Evolutionary conservation across 2,888 invertebrate genomes (phyloP).

Genomic region (Agriopis leucophaearia): DNA sequence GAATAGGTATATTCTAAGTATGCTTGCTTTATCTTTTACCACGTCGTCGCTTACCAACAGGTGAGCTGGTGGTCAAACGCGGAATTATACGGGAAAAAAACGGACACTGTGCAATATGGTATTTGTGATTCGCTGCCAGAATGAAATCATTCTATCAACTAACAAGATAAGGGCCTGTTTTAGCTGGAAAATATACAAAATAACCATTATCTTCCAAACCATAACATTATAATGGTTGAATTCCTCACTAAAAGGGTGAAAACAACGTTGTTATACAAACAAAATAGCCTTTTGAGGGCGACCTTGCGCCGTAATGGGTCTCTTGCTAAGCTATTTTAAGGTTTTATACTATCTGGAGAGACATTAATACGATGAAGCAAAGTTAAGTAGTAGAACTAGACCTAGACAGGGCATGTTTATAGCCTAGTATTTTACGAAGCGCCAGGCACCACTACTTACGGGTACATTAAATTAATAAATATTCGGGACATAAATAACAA

Average conservation of each 20-base stretch:
- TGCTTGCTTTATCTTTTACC: no score
- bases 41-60: no score
- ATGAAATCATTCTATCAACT: no score
- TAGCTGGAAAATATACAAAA: neutral
- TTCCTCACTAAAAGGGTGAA: slow-evolving; percentile 23
- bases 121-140: no score
- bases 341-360: slow-evolving; percentile 20
- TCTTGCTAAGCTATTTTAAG: slow-evolving; percentile 18
- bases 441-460: no score
- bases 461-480: no score
- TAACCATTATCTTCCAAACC: slow-evolving; percentile 17
- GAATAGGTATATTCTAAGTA: no score
- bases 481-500: no score
- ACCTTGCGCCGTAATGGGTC: slow-evolving; percentile 6
- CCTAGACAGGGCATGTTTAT: neutral
- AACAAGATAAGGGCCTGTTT: neutral
- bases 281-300: slow-evolving; percentile 15
- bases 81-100: no score
- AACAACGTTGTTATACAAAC: slow-evolving; percentile 19
- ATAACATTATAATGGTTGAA: slow-evolving; percentile 18
- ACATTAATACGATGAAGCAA: slow-evolving; percentile 20
- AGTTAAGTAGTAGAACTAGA: slow-evolving; percentile 17
- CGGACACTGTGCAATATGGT: no score
- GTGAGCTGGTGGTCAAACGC: no score
- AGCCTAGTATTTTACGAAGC: neutral